Evolutionary conservation across 2,888 invertebrate species (phyloP).

Genomic region (Agrotis clavis): DNA sequence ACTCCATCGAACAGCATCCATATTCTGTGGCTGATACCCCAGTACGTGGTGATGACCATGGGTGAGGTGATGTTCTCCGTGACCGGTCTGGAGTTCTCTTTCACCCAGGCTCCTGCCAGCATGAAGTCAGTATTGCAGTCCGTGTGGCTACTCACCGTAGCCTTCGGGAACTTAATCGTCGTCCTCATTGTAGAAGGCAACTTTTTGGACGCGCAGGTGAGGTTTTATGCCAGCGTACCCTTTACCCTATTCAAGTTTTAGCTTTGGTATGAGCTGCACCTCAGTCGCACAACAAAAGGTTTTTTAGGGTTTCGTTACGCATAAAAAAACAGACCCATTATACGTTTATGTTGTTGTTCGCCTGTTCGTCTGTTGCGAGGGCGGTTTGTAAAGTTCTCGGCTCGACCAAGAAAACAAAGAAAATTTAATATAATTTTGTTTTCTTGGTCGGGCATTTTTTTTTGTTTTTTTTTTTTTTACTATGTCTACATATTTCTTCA

Average conservation of each 20-base stretch:
- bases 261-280: not conserved
- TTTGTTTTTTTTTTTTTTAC: too few species aligned
- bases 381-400: too few species aligned
- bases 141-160: slow-evolving; percentile 97
- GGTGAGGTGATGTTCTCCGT: slow-evolving; percentile 99
- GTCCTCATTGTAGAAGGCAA: slow-evolving; percentile 96
- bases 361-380: too few species aligned
- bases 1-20: slow-evolving; percentile 94
- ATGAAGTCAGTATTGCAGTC: slow-evolving; percentile 99
- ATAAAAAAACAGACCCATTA: too few species aligned
- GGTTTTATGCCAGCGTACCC: not conserved
- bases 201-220: slow-evolving; percentile 94
- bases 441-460: too few species aligned
- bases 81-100: slow-evolving; percentile 98
- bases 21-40: slow-evolving; percentile 97
- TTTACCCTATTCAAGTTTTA: not conserved
- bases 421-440: too few species aligned
- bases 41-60: slow-evolving; percentile 97
- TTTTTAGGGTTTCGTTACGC: too few species aligned
- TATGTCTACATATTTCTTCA: too few species aligned
- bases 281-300: not conserved
- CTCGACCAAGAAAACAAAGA: too few species aligned
- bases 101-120: slow-evolving; percentile 97
- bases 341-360: too few species aligned
- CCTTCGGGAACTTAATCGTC: slow-evolving; percentile 98